Conservation (phyloP, 2,888 invertebrate species). For the Pristionchus exspectatus region DNA sequence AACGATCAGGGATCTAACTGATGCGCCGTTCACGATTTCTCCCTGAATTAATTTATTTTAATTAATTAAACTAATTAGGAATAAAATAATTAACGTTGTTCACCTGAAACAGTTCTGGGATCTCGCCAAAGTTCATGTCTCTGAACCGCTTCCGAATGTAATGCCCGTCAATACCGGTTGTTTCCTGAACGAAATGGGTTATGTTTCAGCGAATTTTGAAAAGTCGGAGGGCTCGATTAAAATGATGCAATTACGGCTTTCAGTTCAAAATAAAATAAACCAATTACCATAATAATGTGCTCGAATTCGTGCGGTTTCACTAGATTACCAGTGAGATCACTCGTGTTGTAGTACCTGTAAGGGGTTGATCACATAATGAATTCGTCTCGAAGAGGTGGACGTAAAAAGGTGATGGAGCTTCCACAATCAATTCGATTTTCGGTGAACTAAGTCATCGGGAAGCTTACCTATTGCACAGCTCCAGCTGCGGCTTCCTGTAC, state of each 20-base stretch:
- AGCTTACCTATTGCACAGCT: constrained; percentile 27
- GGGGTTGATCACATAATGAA: neutral
- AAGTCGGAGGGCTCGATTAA: neutral
- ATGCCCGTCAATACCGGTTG: constrained; percentile 38
- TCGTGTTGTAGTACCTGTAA: constrained; percentile 40
- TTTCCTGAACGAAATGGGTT: neutral
- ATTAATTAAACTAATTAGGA: neutral
- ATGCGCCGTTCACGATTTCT: constrained; percentile 28
- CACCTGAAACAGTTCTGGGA: constrained; percentile 46
- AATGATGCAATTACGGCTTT: neutral
- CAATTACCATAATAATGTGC: constrained; percentile 8
- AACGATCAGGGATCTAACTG: neutral
- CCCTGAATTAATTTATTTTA: constrained; percentile 37
- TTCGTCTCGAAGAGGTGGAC: neutral
- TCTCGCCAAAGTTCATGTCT: constrained; percentile 54
- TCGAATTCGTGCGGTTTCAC: constrained; percentile 45
- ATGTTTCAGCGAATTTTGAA: neutral
- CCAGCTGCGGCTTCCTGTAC: constrained; percentile 14
- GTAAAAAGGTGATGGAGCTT: no score
- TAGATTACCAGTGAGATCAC: constrained; percentile 23
- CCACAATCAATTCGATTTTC: neutral
- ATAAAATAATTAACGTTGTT: neutral
- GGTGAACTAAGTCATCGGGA: neutral
- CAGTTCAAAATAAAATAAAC: neutral
- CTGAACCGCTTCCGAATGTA: constrained; percentile 48